Evolutionary conservation across 2,797 vertebrate genomes (phyloP).

Genomic region (Anas capensis): DNA sequence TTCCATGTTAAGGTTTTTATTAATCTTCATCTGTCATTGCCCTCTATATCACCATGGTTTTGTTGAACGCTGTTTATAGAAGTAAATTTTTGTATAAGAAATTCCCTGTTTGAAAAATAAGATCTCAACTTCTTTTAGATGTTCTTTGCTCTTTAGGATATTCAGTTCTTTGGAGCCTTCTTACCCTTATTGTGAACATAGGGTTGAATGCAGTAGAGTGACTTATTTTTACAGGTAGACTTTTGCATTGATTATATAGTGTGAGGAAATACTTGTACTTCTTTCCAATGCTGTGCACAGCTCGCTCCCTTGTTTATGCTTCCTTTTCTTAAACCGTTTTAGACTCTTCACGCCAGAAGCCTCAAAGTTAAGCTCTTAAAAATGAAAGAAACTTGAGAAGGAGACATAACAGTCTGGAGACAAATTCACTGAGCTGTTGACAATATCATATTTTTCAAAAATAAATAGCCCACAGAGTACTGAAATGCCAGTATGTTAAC

Average conservation of each 20-base stretch:
- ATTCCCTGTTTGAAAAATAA: neutral
- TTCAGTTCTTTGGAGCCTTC: neutral
- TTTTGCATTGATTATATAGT: neutral
- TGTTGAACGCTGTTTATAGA: neutral
- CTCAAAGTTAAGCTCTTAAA: slow-evolving; percentile 69
- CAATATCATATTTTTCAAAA: slow-evolving; percentile 67
- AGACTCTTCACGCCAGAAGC: slow-evolving; percentile 22
- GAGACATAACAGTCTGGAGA: slow-evolving; percentile 75
- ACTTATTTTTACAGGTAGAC: neutral
- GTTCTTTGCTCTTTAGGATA: neutral
- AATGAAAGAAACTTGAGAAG: slow-evolving; percentile 71
- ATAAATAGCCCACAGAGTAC: slow-evolving; percentile 55
- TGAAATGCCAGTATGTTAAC: neutral
- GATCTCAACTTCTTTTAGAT: accelerated
- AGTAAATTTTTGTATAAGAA: neutral
- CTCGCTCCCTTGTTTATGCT: slow-evolving; percentile 24
- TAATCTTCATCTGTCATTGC: neutral
- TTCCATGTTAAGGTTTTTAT: neutral
- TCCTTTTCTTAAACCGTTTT: slow-evolving; percentile 42
- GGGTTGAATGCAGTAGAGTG: neutral
- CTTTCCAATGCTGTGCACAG: neutral
- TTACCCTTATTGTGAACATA: neutral
- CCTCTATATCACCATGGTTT: neutral
- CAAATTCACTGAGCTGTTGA: slow-evolving; percentile 55
- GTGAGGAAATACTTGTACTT: neutral